Evolutionary conservation across 2,888 invertebrate species (phyloP).

Genomic region (Lagria hirta): DNA sequence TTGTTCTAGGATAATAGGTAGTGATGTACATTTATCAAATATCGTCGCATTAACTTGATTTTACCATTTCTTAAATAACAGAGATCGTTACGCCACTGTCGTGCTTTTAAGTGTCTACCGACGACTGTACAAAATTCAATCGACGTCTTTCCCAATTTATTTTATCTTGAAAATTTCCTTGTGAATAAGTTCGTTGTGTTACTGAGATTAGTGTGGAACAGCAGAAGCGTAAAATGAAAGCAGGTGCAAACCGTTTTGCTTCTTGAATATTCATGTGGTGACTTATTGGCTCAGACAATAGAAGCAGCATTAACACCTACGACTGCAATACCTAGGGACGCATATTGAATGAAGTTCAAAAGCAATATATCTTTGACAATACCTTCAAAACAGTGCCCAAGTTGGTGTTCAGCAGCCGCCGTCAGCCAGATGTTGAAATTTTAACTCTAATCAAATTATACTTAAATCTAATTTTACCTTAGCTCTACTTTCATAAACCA

Average conservation of each 20-base stretch:
- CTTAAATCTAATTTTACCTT: conserved; percentile 24
- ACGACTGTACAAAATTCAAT: too few relatives aligned
- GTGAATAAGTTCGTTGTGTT: too few relatives aligned
- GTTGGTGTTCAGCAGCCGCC: conserved; percentile 13
- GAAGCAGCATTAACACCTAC: conserved; percentile 38
- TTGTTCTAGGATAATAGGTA: too few relatives aligned
- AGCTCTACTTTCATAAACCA: conserved; percentile 12
- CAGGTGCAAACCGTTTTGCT: conserved; percentile 41
- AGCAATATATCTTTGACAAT: conserved; percentile 34
- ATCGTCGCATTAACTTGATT: too few relatives aligned
- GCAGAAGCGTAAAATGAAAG: conserved; percentile 30
- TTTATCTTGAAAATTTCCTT: too few relatives aligned
- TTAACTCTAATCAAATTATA: conserved; percentile 25
- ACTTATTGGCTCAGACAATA: conserved; percentile 43
- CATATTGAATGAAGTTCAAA: conserved; percentile 32
- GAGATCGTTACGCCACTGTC: too few relatives aligned
- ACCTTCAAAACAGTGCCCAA: conserved; percentile 11
- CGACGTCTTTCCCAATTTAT: too few relatives aligned
- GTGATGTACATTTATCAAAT: too few relatives aligned
- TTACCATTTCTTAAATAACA: too few relatives aligned
- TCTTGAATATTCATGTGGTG: conserved; percentile 44
- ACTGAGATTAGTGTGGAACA: conserved; percentile 15
- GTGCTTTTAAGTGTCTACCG: too few relatives aligned
- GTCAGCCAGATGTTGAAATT: conserved; percentile 22
- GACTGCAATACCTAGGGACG: conserved; percentile 34